Evolutionary conservation across 2,797 vertebrate species (phyloP), one percentile per base, ranked within the genome.

Genomic region (Benthosema pterotum): DNA sequence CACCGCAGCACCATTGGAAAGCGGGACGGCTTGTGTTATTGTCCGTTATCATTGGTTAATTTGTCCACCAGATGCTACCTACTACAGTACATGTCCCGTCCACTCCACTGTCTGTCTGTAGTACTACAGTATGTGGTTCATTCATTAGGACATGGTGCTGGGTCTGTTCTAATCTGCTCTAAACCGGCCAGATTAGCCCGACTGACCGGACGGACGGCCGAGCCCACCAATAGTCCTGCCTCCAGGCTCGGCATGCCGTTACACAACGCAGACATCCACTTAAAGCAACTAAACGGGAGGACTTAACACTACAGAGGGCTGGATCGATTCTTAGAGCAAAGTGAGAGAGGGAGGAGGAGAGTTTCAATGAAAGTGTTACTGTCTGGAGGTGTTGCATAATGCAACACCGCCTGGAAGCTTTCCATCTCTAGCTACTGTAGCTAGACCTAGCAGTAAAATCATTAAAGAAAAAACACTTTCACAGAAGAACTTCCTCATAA

Each of bases 1-100:
- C 43, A 63, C 88, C 89, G 88, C 66, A 87, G 77, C 70, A 86
- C 64, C 80, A 85, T 84, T 43, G 65, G 74, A 66, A 60, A 63
- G 50, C 46, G 6, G 15, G 16, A 25, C 50, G 11, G n/a, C 46
- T 28, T 7, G 1, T 51, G 66, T 73, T 1, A 7, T 64, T 42
- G 19, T 22, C 47, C 45, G 38, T 18, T n/a, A 43, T 49, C 45
- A 45, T 11, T 6, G 6, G 14, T 16, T 16, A 12, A 18, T 38
- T n/a, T 1, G 12, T 60, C 13, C 42, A 2, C 52, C n/a, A 49
- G 53, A 47, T 1, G 14, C 25, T 19, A 6, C 57, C 52, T 54
- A 14, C 22, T 25, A 25, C 22, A 14, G 3, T 25, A 25, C 22
- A 5, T 5, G 22, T 25, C 22, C 22, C 4, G 3, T 52, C 49